Evolutionary conservation across 2,113 vertebrate species (phyloP).

Genomic region (Odontesthes bonariensis): DNA sequence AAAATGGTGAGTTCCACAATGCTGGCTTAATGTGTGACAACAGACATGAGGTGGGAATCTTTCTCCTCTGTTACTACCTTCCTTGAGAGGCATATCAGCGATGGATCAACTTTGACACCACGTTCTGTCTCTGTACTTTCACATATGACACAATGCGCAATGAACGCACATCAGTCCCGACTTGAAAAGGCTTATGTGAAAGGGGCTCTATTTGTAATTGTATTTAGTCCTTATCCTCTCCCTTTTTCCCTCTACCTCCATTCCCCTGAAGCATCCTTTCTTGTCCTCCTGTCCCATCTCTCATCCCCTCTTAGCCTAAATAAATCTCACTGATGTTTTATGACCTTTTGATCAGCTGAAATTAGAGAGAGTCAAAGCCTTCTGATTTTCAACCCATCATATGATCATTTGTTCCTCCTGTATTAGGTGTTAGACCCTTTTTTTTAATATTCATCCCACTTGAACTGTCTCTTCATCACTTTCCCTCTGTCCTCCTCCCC

Average conservation of each 20-base stretch:
- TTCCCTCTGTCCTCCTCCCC: background rate
- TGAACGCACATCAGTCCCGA: too few species aligned
- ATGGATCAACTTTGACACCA: too few species aligned
- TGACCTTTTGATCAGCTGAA: slow-evolving; percentile 2
- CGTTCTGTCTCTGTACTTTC: too few species aligned
- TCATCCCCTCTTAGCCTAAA: background rate
- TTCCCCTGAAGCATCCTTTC: background rate
- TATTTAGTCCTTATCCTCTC: background rate
- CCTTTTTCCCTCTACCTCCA: background rate
- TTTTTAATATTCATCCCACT: slow-evolving; percentile 38
- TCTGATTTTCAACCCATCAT: slow-evolving; percentile 56
- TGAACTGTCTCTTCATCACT: slow-evolving; percentile 12
- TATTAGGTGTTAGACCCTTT: background rate
- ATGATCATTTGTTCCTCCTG: slow-evolving; percentile 70
- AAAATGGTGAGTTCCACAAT: too few species aligned
- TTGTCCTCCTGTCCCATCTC: background rate
- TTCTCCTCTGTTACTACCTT: too few species aligned
- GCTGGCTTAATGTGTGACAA: too few species aligned
- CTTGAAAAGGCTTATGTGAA: too few species aligned
- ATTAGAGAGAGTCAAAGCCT: slow-evolving; percentile 55
- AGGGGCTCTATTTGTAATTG: background rate
- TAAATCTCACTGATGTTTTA: background rate
- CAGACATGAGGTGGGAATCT: too few species aligned
- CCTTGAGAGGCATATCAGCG: too few species aligned
- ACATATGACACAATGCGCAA: too few species aligned